Evolutionary conservation across 2,888 invertebrate species (phyloP).

Genomic region (Mesochorus sp.): DNA sequence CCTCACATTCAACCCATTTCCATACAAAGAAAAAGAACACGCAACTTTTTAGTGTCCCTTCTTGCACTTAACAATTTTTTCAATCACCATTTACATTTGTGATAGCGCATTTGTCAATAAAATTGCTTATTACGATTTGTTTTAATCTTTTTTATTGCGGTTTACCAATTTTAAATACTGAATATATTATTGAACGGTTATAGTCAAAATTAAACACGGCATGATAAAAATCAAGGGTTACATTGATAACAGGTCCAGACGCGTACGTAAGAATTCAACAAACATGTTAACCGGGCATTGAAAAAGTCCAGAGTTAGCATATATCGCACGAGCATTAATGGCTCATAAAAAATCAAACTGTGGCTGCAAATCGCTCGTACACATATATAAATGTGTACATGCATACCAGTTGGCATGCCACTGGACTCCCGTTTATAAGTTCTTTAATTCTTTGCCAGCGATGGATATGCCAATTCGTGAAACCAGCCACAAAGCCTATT

Average conservation of each 20-base stretch:
- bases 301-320: neutral
- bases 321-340: neutral
- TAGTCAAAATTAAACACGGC: too few species aligned
- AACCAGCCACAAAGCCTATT: slow-evolving; percentile 77
- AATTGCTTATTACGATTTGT: too few species aligned
- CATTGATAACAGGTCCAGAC: slow-evolving; percentile 17
- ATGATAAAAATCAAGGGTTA: too few species aligned
- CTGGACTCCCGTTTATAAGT: neutral
- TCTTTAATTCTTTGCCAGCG: slow-evolving; percentile 29
- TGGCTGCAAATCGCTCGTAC: slow-evolving; percentile 61
- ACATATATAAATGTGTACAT: slow-evolving; percentile 72
- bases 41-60: too few species aligned
- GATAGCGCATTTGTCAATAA: too few species aligned
- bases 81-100: too few species aligned
- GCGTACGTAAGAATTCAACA: slow-evolving; percentile 45
- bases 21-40: too few species aligned
- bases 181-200: too few species aligned
- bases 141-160: too few species aligned
- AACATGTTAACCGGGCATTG: slow-evolving; percentile 40
- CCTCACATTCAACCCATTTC: too few species aligned
- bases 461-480: slow-evolving; percentile 56
- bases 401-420: slow-evolving; percentile 62
- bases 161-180: too few species aligned
- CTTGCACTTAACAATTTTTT: too few species aligned
- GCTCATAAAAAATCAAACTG: slow-evolving; percentile 11